Percentiles rank a stretch among this genome's conserved stretches.
Conservation (phyloP, 2,113 vertebrate species). For the Nibea albiflora region DNA sequence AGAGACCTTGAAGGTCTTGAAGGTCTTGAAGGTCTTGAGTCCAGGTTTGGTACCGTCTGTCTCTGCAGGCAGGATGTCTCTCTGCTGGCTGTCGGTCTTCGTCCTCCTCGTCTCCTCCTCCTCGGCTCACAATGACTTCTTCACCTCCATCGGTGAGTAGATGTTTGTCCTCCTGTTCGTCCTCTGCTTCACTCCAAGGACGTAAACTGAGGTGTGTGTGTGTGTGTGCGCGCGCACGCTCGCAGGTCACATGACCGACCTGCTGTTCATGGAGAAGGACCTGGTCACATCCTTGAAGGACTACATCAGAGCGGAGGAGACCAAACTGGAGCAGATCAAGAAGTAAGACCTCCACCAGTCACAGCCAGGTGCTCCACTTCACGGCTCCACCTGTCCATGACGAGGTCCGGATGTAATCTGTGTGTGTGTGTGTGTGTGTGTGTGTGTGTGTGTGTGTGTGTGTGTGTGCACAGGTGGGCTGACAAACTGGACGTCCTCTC, state of each 20-base stretch:
- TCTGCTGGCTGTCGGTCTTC: slow-evolving; percentile 75
- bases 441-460: too few species aligned
- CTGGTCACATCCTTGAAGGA: slow-evolving; percentile 94
- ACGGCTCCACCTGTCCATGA: too few species aligned
- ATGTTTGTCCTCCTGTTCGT: too few species aligned
- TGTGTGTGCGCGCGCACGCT: neutral
- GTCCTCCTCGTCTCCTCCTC: slow-evolving; percentile 80
- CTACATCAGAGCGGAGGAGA: slow-evolving; percentile 94
- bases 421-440: too few species aligned
- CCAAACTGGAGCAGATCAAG: slow-evolving; percentile 92
- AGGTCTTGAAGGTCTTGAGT: too few species aligned
- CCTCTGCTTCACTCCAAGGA: neutral
- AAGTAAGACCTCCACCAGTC: slow-evolving; percentile 15
- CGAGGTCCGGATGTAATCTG: too few species aligned
- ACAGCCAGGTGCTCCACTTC: too few species aligned
- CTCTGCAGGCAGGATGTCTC: slow-evolving; percentile 67
- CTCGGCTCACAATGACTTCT: slow-evolving; percentile 89
- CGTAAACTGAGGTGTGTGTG: neutral
- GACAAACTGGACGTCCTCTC: slow-evolving; percentile 90
- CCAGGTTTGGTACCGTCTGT: too few species aligned
- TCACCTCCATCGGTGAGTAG: slow-evolving; percentile 93
- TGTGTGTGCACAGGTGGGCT: slow-evolving; percentile 87
- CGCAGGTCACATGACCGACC: slow-evolving; percentile 96
- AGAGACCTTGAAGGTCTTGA: too few species aligned
- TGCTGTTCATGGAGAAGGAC: slow-evolving; percentile 93